Conservation (phyloP, 2,113 vertebrate genomes). For the Daubentonia madagascariensis region DNA sequence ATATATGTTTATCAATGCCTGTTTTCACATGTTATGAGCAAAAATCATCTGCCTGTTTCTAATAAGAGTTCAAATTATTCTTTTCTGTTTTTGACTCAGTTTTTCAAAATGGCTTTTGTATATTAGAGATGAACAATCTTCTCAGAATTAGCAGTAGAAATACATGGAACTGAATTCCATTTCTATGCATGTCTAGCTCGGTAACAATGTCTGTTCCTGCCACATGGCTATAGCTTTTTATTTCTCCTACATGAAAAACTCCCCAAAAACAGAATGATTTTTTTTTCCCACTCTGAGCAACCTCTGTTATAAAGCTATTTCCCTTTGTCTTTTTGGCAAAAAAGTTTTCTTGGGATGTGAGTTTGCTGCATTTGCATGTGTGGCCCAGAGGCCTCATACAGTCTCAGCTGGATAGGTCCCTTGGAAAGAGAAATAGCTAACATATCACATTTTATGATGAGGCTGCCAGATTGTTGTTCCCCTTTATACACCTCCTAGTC, state of each 20-base stretch:
- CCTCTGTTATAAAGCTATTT: constrained; percentile 36
- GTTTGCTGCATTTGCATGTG: constrained; percentile 55
- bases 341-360: constrained; percentile 58
- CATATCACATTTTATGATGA: constrained; percentile 66
- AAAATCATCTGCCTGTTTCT: neutral
- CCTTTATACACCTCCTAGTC: neutral
- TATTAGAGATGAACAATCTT: constrained; percentile 1
- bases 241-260: neutral
- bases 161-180: neutral
- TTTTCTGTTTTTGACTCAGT: neutral
- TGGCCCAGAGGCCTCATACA: constrained; percentile 50
- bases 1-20: neutral
- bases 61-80: neutral
- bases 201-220: constrained; percentile 1
- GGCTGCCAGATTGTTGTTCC: constrained; percentile 57
- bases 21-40: neutral
- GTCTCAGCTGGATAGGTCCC: constrained; percentile 66
- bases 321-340: neutral
- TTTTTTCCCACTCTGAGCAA: neutral
- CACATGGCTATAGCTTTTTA: neutral
- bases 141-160: neutral
- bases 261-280: neutral
- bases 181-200: neutral
- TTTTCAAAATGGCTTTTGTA: neutral
- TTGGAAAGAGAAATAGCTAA: constrained; percentile 63